Conservation (phyloP, 2,113 vertebrate genomes). For the Solea solea region DNA sequence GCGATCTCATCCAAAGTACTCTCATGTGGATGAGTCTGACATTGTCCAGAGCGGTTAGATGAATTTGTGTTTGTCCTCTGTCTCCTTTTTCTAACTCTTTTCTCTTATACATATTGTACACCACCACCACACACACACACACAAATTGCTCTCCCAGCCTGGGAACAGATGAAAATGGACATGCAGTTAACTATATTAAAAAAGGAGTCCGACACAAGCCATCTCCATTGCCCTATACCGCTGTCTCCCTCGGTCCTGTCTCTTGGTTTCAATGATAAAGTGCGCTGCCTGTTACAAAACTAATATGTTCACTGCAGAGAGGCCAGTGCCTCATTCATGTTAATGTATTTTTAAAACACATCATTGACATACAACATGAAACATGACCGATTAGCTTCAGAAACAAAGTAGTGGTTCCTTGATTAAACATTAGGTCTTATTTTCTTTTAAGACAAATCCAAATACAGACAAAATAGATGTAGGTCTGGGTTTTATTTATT, state of each 20-base stretch:
- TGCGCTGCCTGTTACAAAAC: constrained; percentile 25
- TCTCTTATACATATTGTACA: constrained; percentile 10
- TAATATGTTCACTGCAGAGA: constrained; percentile 12
- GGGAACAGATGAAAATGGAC: constrained; percentile 63
- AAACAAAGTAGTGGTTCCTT: neutral
- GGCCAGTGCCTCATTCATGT: neutral
- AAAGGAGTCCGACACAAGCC: constrained; percentile 50
- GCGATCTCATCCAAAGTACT: constrained; percentile 35
- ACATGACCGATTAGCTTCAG: neutral
- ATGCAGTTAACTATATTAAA: constrained; percentile 67
- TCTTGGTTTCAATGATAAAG: constrained; percentile 46
- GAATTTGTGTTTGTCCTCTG: constrained; percentile 47
- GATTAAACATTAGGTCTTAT: neutral
- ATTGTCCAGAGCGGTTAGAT: constrained; percentile 49
- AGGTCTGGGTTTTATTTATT: neutral
- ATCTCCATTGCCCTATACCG: constrained; percentile 50
- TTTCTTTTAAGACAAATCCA: neutral
- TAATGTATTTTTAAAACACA: constrained; percentile 19
- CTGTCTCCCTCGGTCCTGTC: constrained; percentile 39
- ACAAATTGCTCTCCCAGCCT: constrained; percentile 18
- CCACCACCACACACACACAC: constrained; percentile 18
- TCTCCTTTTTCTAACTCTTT: constrained; percentile 33
- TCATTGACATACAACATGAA: neutral
- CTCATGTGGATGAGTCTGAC: constrained; percentile 42
- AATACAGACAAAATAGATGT: no score